Base-by-base conservation (phyloP, 2,888 invertebrate species). In the Elgonia sp. region DNA sequence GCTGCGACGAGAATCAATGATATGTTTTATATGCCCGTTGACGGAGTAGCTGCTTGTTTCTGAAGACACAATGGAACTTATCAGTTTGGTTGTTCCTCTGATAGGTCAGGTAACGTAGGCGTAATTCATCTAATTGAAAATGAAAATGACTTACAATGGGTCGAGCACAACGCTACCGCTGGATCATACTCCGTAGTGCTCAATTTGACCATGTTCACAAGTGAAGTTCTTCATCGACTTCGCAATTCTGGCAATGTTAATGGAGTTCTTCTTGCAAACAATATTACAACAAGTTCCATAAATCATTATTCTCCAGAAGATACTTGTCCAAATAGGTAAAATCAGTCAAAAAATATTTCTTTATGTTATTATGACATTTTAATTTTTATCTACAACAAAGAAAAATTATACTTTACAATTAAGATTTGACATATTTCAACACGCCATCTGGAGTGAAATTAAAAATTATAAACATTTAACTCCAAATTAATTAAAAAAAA, bases 61-160 rank as follows among this genome's bases (percentile, higher is more conserved):
- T 96, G 98, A 89, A 96, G 98, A 88, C 95, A 99, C 89, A 99
- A 99, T 96, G 98, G 97, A 84, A 99, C 99, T 14, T 98, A 99
- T 95, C 98, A 99, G 95, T 97, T 97, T 91, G 99, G 99, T 87
- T 99, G 99, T 95, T 97, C 98, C 75, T 98, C 98, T 42, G 95
- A 96, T 89, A 95, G 96, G 81, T 96, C 96, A 69, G 99, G 99
- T 46, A 97, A 97, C 86, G 97, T 98, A 18, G 99, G 99, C 20
- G 97, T 97, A 0, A 95, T 99, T 10, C 97, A 98, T 92, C 95
- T 97, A 91, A 95, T 98, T 60, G 95, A 96, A 89, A 95, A 95
- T 70, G 92, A 95, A 4, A 94, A 93, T n/a, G 98, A 98, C 93
- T 95, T 98, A 10, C 95, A 96, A 60, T 98, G 98, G 96, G 94